Base-by-base conservation (phyloP, 2,113 vertebrate species). In the Sminthopsis crassicaudata region DNA sequence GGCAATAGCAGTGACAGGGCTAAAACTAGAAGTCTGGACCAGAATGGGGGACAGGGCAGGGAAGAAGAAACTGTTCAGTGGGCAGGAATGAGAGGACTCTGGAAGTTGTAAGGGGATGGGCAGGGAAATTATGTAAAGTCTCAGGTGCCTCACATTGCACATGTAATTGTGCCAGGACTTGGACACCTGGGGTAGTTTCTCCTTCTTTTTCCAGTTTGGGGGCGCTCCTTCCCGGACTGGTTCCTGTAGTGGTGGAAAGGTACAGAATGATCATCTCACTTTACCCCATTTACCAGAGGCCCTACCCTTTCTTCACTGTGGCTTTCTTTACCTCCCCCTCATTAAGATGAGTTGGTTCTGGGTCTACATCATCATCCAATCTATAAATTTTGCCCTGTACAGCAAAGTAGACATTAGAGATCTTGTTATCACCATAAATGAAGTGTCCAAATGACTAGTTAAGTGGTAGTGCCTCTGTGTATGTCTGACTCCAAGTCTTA, bases 111-210 rank as follows among this genome's bases (percentile, higher is more conserved):
- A 6, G n/a, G 91, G 1, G 0, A 19, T 8, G 23, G 46, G n/a
- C 0, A 0, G 0, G 30, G 36, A 25, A 22, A 10, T 27, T 9
- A 51, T 48, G 48, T 48, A 90, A 26, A 90, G 46, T 67, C 46
- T 46, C 50, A 42, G 92, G 92, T 7, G 88, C 19, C 99, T 98
- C 97, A 99, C 99, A 2, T 99, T 99, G 95, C 98, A 99, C 98
- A 99, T 99, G 98, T 98, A 99, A 55, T 98, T 99, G 96, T 99
- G 98, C 99, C 99, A 99, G 94, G 99, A 99, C 30, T 99, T 99
- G 96, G 98, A 98, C 92, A 99, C 99, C 53, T 98, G 98, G 2
- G 99, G 98, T 30, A 99, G 96, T 96, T 99, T 99, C 96, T 99
- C 99, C 94, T 99, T 99, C 97, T 98, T 99, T 95, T 98, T 99